phyloP scores from a whole-genome alignment of 1,140 invertebrate species.

The Ephestia elutella region DNA sequence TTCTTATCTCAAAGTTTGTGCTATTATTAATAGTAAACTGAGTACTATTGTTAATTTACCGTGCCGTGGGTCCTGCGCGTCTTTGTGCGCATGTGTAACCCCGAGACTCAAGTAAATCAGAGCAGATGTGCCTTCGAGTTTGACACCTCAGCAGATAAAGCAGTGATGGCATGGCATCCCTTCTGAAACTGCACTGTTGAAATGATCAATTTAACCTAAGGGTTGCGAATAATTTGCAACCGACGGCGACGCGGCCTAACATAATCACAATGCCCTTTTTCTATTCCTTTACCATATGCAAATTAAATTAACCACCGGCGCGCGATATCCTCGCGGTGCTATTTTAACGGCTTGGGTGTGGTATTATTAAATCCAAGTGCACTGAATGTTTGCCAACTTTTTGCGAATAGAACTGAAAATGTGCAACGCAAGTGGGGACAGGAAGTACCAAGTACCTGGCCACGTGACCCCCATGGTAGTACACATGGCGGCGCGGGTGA shows the following conservation, averaged over 20 bases:
- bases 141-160: constrained; percentile 44
- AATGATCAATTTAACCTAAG: constrained; percentile 48
- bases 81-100: constrained; percentile 37
- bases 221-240: constrained; percentile 31
- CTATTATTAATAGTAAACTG: constrained; percentile 63
- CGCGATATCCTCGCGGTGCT: neutral
- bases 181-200: constrained; percentile 38
- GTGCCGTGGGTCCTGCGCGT: constrained; percentile 36
- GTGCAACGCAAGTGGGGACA: constrained; percentile 48
- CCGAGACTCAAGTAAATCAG: constrained; percentile 45
- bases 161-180: constrained; percentile 27
- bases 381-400: constrained; percentile 4
- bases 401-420: constrained; percentile 26
- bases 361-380: constrained; percentile 3
- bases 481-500: constrained; percentile 48
- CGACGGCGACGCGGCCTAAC: constrained; percentile 13
- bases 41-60: constrained; percentile 56
- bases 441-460: constrained; percentile 53
- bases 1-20: constrained; percentile 63
- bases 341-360: constrained; percentile 4
- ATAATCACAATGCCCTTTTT: constrained; percentile 12
- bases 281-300: constrained; percentile 11
- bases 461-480: constrained; percentile 45
- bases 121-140: constrained; percentile 59
- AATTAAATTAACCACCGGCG: constrained; percentile 25